Evolutionary conservation across 2,888 invertebrate species (phyloP), one percentile per base, ranked within the genome.

Genomic region (Rhodophaea formosa): DNA sequence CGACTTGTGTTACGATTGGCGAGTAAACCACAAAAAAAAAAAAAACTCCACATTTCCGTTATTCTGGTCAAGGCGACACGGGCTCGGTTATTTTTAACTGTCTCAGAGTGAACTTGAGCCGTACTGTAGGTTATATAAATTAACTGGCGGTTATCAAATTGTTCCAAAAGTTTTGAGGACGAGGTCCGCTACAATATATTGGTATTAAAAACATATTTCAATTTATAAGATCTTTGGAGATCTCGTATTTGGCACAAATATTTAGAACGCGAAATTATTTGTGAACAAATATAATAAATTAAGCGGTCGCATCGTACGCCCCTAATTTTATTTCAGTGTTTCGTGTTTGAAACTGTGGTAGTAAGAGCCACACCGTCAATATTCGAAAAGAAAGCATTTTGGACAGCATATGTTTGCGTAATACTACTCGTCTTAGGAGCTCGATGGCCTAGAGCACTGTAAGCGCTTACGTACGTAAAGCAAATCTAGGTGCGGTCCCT

Each of bases 11-110:
- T 5, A 5, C 23, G 5, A 5, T 39, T 39, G 39, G 39, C 39
- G 39, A 39, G 3, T 10, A n/a, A 8, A 39, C n/a, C 39, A 10
- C n/a, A 12, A 39, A n/a, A 35, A 35, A 35, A n/a, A 12, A 39
- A n/a, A 39, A 39, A 39, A 1, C 10, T n/a, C 12, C 10, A 39
- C 39, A 8, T 35, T 15, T 35, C 51, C 39, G 52, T 42, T 53
- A 53, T 53, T 53, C 23, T 23, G 52, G 52, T 53, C 52, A 53
- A 53, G 52, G 52, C n/a, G 23, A 23, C n/a, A n/a, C 12, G 10
- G 8, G 10, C n/a, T 16, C 16, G 39, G 52, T 53, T 53, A 53
- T 53, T 53, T 53, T 53, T 53, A 23, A 39, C 23, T 42, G 17
- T 39, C 42, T 15, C 52, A 16, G 23, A 42, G 12, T 53, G 12